Base-by-base conservation (phyloP, 2,797 vertebrate species). In the Sebastes dallii region DNA sequence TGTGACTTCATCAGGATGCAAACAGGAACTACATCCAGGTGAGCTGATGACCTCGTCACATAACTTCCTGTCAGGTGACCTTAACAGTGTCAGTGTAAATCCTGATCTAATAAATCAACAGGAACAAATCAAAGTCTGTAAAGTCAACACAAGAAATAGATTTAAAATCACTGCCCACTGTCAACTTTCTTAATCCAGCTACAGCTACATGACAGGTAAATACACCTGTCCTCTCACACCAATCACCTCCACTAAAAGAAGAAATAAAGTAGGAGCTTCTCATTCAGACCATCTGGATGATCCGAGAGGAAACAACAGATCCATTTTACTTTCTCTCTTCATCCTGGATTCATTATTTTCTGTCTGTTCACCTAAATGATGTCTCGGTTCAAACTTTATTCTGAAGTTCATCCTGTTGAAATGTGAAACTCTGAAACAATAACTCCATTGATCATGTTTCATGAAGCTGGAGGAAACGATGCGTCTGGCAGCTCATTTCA, bases 241-340 rank as follows among this genome's bases (percentile, higher is more conserved):
- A 6, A 4, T 34, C 56, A 54, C 14, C 25, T 67, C 13, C 56
- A 20, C 20, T 14, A 5, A 22, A 60, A 42, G 60, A 27, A 59
- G 13, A 24, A 52, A 29, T 42, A 13, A 66, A 54, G 32, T 14
- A 12, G 12, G 29, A 74, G 66, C 66, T 67, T 55, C 32, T 67
- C 13, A 29, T 34, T 52, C 67, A 42, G 39, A 58, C 22, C 73
- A 12, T 80, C 78, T 66, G 70, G 52, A 61, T 29, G 52, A 74
- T 67, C 65, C 3, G 22, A 8, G 14, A 61, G 74, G 58, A 65
- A 50, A 78, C 36, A 58, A 66, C 54, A 24, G 7, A 72, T 42
- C 36, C n/a, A 29, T 68, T 55, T 32, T 24, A 54, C 65, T 76
- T 72, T 42, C 65, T 25, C 30, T 61, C 20, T 24, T 61, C 59